phyloP scores from a whole-genome alignment of 2,888 invertebrate species.

The Nasonovia ribisnigri region DNA sequence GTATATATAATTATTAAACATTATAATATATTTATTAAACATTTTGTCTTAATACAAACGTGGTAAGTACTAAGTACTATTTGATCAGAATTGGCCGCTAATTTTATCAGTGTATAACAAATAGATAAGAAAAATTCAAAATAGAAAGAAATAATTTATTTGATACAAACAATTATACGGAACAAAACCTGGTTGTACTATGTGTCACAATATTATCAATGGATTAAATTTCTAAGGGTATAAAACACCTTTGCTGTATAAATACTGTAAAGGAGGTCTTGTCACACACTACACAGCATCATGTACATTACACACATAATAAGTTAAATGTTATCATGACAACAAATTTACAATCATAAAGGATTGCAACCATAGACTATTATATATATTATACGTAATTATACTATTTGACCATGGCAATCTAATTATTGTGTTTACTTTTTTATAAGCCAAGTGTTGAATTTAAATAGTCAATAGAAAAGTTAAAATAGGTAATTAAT shows the following conservation, averaged over 20 bases:
- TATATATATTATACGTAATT: not conserved
- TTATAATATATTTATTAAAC: too few relatives aligned
- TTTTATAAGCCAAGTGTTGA: not conserved
- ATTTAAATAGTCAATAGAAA: not conserved
- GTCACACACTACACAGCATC: not conserved
- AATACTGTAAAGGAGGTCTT: not conserved
- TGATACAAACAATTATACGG: not conserved
- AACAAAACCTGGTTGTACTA: conserved; percentile 9
- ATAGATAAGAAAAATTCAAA: not conserved
- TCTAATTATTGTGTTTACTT: not conserved
- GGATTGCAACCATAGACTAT: not conserved
- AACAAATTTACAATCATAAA: not conserved
- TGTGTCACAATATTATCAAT: not conserved
- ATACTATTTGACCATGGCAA: not conserved
- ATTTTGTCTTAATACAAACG: not conserved
- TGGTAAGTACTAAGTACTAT: not conserved
- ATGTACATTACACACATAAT: not conserved
- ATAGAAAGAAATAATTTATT: conserved; percentile 44
- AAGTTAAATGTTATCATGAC: not conserved
- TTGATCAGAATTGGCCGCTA: not conserved
- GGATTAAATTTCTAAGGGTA: not conserved
- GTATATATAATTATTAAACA: not conserved
- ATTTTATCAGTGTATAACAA: not conserved
- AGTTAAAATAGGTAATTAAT: not conserved
- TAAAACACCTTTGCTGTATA: not conserved